Evolutionary conservation across 1,140 invertebrate species (phyloP), one percentile per base, ranked within the genome.

Genomic region (Procambarus virginalis): DNA sequence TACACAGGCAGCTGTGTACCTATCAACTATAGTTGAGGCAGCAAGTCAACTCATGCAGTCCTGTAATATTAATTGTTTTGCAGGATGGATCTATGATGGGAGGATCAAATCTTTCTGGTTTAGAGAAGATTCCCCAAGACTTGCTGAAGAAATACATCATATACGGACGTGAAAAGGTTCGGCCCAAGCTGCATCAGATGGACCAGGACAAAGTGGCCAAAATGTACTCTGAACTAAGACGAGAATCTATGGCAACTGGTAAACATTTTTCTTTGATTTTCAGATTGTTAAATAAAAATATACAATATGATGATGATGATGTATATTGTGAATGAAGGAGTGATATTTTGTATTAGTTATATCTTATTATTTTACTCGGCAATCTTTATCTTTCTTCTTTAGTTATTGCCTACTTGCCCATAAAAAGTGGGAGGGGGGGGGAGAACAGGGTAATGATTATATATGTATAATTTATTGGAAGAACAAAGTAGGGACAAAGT

Each of bases 201-300:
- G 98, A 99, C 94, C 96, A 99, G 94, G 98, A 99, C 93, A 99
- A 99, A 95, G 96, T 99, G 55, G 97, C 99, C 0, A 98, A 98
- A 94, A 97, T 99, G 95, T 99, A 99, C 94, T 96, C 97, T 91
- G 97, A 99, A 93, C 94, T 99, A 84, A 95, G 99, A 92, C 96
- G 98, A 93, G 98, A 99, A 94, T 99, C 98, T 8, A 95, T 98
- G 94, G 96, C n/a, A n/a, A 92, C 91, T 55, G 91, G 91, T 91
- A 84, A 12, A 82, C 9, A 10, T 78, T 75, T 14, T 70, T 68
- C 20, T 68, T 20, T 58, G 34, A 34, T 0, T 58, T 9, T 58
- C 55, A 58, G 55, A 9, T 17, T 46, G 0, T 45, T 60, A 20
- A 34, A 10, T 80, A 75, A 14, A 20, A 22, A n/a, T n/a, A n/a